Evolutionary conservation across 1,140 invertebrate species (phyloP), one percentile per base, ranked within the genome.

Genomic region (Neuroterus valhalla): DNA sequence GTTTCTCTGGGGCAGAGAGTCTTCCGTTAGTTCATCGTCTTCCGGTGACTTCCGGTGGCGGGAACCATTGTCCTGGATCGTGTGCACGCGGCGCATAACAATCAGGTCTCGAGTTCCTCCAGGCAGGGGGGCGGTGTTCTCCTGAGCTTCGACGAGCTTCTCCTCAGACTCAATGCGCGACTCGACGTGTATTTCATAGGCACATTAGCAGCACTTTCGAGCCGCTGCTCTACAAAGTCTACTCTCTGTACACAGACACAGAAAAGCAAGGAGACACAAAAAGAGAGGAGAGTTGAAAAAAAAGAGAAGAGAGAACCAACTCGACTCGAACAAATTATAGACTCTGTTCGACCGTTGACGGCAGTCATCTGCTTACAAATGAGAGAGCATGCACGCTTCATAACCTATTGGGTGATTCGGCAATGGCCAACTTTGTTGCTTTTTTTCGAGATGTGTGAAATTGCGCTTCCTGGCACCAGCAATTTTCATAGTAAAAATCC

Each of bases 101-200:
- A 90, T 90, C 84, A 84, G 85, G 89, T 90, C 89, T 90, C 89
- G 84, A 90, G 89, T 90, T 90, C 85, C 88, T 85, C 82, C 72
- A 84, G 82, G 86, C 86, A 85, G 87, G 87, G 86, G 80, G 88
- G 85, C 72, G 68, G 68, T 73, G 68, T 75, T 77, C 78, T 77
- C 79, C 12, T 26, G 52, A 62, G 44, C 46, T 31, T 50, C 14
- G 6, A 26, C 48, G 19, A 42, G 42, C 42, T 55, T 71, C 46
- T 72, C 72, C 68, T 71, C n/a, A n/a, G n/a, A 31, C 19, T 52
- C 45, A 74, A 74, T 75, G 62, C 26, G 44, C 70, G 62, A 38
- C 31, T 38, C 69, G n/a, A 31, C 62, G 71, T 66, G 70, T 70
- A n/a, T n/a, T n/a, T n/a, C n/a, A n/a, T n/a, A 15, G 50, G 50